Evolutionary conservation across 2,797 vertebrate species (phyloP).

Genomic region (Erethizon dorsatum): DNA sequence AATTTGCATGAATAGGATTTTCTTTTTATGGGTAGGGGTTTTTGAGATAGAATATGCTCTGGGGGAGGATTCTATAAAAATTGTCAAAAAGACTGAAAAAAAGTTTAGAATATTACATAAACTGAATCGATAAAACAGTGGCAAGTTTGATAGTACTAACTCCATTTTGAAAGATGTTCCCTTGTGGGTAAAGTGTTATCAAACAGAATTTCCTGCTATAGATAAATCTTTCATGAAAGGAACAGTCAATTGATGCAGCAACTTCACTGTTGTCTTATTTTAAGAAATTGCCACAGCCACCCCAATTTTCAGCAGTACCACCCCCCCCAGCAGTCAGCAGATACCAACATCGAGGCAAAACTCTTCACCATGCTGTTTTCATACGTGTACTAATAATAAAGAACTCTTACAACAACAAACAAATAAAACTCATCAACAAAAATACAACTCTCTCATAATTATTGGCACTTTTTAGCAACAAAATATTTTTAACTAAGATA

Average conservation of each 20-base stretch:
- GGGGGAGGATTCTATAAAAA: not conserved
- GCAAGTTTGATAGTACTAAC: not conserved
- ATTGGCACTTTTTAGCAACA: not conserved
- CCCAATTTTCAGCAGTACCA: rapidly evolving
- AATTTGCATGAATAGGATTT: not conserved
- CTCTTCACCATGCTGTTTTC: not conserved
- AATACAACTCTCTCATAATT: not conserved
- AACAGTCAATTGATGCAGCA: not conserved
- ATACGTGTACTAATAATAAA: not conserved
- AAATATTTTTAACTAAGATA: not conserved
- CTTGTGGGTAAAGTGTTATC: not conserved
- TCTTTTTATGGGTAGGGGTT: not conserved
- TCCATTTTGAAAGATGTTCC: not conserved
- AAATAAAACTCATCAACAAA: not conserved
- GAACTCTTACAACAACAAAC: not conserved
- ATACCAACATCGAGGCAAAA: not conserved
- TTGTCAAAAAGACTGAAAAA: not conserved
- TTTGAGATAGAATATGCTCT: not conserved
- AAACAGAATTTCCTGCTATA: not conserved
- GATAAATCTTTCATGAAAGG: not conserved
- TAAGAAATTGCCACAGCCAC: not conserved
- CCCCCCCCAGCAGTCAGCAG: not conserved
- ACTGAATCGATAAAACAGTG: not conserved
- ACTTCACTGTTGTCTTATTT: not conserved
- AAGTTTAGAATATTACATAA: not conserved